Base-by-base conservation (phyloP, 2,888 invertebrate genomes). In the Mesorhabditis sp. region DNA sequence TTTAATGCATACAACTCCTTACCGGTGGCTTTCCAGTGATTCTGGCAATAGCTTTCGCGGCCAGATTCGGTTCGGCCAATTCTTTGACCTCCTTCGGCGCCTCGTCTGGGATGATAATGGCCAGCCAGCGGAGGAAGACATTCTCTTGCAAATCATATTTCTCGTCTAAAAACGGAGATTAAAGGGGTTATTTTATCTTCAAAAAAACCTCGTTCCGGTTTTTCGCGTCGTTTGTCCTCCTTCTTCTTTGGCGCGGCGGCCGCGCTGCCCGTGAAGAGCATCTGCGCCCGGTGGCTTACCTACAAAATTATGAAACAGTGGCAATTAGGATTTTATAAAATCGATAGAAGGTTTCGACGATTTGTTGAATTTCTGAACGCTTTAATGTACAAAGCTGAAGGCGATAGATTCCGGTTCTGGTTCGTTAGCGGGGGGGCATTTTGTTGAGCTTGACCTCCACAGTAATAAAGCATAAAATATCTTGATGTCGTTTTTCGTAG, bases 61-160 rank as follows among this genome's bases (percentile, higher is more conserved):
- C n/a, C 10, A 63, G 7, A 15, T 15, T 3, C 15, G n/a, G 41
- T n/a, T 15, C 15, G n/a, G 41, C 15, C n/a, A 63, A 15, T 10
- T 63, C 78, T 63, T 71, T 76, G 66, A 66, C 62, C 43, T 71
- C 72, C 10, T 67, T 73, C n/a, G 79, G 69, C 41, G 78, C 74
- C 28, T 82, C 92, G 90, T 93, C 93, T 62, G 90, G 90, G 69
- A 95, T 88, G 87, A 94, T 93, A 45, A 92, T 84, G 78, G 88
- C 88, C 50, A 88, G 87, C 88, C 88, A 89, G 80, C 94, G 93
- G 72, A 93, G 91, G 87, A 95, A 94, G 1, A 94, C 94, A 88
- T 93, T 93, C 89, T 93, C 94, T 87, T 95, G 94, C 70, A 94
- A 92, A 87, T 94, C 94, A 88, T 93, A 93, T 81, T 93, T 90